Evolutionary conservation across 2,113 vertebrate genomes (phyloP), one percentile per base, ranked within the genome.

Genomic region (Trogon surrucura): DNA sequence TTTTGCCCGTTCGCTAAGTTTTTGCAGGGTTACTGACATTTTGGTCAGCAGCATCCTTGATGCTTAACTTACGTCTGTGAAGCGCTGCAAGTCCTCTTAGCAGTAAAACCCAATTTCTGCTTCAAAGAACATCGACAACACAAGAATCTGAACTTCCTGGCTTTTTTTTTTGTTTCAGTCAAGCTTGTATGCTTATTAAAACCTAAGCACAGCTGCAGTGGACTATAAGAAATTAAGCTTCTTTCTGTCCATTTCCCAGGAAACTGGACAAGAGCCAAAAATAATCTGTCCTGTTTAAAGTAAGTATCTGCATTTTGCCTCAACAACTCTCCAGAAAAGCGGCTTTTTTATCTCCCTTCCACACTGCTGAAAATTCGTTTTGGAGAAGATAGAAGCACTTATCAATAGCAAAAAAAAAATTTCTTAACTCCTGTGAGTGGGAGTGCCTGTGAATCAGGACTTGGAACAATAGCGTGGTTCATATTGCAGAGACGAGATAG

Each of bases 191-290:
- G 48, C 75, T 91, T 84, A 81, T 91, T 91, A 90, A 97, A 95
- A 51, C 56, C 69, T 45, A 75, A 90, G 91, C 87, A 71, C 67
- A 90, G 88, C 94, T 95, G 88, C 94, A 79, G 75, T 48, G 51
- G 79, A 36, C 79, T 65, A 23, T 12, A 62, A 90, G 90, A 90
- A 95, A 80, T 91, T 79, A 81, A 95, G 75, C 69, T 92, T 57
- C 71, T 88, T 92, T 94, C 89, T 92, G 72, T 65, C 77, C 30
- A 92, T 88, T 97, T 97, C 94, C 89, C 88, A 86, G 88, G 88
- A 95, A 97, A 88, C 53, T 90, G 95, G 82, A 61, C 29, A 50
- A 30, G 29, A 71, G 91, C 85, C 96, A 92, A 74, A 85, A 87
- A 41, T n/a, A 88, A 94, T 75, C 80, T 85, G 48, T 60, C 85